Evolutionary conservation across 2,888 invertebrate species (phyloP).

Genomic region (Zelleria hepariella): DNA sequence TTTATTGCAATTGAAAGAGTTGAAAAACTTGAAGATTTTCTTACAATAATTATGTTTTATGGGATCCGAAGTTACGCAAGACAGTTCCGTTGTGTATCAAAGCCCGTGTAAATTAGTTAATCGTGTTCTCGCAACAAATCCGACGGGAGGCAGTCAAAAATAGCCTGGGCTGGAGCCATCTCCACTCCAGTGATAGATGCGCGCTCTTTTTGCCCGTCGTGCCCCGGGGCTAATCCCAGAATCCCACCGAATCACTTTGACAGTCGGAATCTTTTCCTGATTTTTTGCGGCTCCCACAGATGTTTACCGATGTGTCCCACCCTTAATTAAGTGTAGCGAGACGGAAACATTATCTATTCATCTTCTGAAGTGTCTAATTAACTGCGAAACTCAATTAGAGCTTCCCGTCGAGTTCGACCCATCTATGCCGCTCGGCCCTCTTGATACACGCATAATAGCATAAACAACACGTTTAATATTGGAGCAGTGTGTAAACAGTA

Average conservation of each 20-base stretch:
- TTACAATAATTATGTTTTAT: no score
- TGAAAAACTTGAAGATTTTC: no score
- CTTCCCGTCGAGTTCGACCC: background rate
- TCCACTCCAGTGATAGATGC: slow-evolving; percentile 44
- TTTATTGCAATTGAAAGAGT: no score
- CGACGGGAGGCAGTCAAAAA: background rate
- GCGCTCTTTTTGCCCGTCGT: slow-evolving; percentile 56
- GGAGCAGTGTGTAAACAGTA: background rate
- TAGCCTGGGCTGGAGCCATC: background rate
- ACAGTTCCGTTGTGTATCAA: background rate
- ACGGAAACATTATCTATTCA: slow-evolving; percentile 38
- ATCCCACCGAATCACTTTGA: slow-evolving; percentile 63
- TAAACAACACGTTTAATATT: background rate
- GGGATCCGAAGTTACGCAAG: background rate
- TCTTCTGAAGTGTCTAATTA: slow-evolving; percentile 9
- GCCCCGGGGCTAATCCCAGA: slow-evolving; percentile 46
- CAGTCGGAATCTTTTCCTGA: slow-evolving; percentile 58
- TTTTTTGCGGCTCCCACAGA: slow-evolving; percentile 58
- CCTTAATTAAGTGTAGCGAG: slow-evolving; percentile 60
- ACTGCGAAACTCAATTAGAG: slow-evolving; percentile 8
- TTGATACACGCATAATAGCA: background rate
- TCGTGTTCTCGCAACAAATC: background rate
- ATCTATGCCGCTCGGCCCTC: background rate
- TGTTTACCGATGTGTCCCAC: slow-evolving; percentile 45
- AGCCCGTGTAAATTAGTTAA: slow-evolving; percentile 2